Percentiles rank a stretch among this genome's conserved stretches.
Evolutionary conservation across 2,888 invertebrate genomes (phyloP).

Genomic region (Axea sp.): DNA sequence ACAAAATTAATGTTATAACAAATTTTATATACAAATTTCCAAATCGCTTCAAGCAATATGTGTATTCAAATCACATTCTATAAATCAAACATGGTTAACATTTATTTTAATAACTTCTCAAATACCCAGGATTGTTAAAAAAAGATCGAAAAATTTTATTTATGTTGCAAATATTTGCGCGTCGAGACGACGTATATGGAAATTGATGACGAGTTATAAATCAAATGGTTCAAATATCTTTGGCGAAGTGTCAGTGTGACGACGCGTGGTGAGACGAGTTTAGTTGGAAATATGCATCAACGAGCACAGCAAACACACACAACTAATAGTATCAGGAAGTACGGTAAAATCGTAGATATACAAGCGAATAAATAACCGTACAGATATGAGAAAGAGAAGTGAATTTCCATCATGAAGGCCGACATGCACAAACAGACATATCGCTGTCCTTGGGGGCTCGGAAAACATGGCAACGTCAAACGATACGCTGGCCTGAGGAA

Average conservation of each 20-base stretch:
- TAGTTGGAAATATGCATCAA: conserved; percentile 77
- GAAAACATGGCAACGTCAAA: conserved; percentile 48
- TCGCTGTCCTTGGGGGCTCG: conserved; percentile 70
- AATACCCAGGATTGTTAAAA: neutral
- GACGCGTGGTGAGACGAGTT: conserved; percentile 77
- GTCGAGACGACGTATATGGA: conserved; percentile 18
- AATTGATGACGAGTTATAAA: conserved; percentile 41
- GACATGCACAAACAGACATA: conserved; percentile 78
- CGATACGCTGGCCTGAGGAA: conserved; percentile 6
- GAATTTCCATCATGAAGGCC: conserved; percentile 71
- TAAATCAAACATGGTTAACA: too few relatives aligned
- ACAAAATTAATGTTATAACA: too few relatives aligned
- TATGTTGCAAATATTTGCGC: conserved; percentile 19
- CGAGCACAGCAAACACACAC: conserved; percentile 77
- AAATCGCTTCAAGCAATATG: too few relatives aligned
- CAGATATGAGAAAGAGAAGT: conserved; percentile 61
- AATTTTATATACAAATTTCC: too few relatives aligned
- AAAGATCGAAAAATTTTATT: conserved; percentile 5
- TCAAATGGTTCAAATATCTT: conserved; percentile 55
- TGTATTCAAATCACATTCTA: too few relatives aligned
- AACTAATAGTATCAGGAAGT: conserved; percentile 76
- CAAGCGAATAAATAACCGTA: conserved; percentile 62
- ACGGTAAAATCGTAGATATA: conserved; percentile 64
- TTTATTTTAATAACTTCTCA: neutral
- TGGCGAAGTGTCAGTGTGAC: conserved; percentile 70